These are phyloP conservation scores for Misgurnus anguillicaudatus DNA, from an alignment of 2,113 vertebrate genomes.

Conservation along the genomic window DNA sequence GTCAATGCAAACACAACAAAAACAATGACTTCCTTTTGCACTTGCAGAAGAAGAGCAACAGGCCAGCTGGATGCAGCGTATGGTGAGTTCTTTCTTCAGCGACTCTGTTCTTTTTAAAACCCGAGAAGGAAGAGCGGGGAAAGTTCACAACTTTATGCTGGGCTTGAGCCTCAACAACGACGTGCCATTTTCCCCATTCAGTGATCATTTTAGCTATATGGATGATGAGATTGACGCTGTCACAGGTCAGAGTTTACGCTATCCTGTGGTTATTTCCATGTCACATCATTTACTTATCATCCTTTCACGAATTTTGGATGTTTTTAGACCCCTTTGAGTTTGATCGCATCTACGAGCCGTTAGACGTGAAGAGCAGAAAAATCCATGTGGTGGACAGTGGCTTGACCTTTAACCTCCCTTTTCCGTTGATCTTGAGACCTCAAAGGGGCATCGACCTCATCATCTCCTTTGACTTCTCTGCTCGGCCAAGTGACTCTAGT, in stretches of 20 bases:
- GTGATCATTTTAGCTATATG: slow-evolving; percentile 60
- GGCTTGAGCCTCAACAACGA: slow-evolving; percentile 90
- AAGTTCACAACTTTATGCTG: slow-evolving; percentile 99
- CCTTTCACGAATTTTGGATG: not conserved
- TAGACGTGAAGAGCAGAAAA: slow-evolving; percentile 98
- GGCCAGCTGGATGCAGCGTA: slow-evolving; percentile 91
- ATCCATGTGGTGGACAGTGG: slow-evolving; percentile 97
- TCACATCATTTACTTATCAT: not conserved
- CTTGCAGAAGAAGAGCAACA: slow-evolving; percentile 75
- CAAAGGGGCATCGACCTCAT: slow-evolving; percentile 91
- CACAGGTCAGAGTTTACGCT: slow-evolving; percentile 72
- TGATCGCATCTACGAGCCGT: slow-evolving; percentile 92
- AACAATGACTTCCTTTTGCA: not conserved
- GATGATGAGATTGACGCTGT: slow-evolving; percentile 86
- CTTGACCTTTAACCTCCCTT: slow-evolving; percentile 93
- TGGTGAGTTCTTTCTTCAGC: slow-evolving; percentile 89
- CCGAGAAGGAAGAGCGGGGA: slow-evolving; percentile 91
- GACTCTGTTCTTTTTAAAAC: slow-evolving; percentile 92
- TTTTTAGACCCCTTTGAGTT: slow-evolving; percentile 93
- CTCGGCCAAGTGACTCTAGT: slow-evolving; percentile 91
- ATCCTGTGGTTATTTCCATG: not conserved
- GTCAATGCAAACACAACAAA: not conserved
- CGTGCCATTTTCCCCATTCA: slow-evolving; percentile 78
- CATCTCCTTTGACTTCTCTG: slow-evolving; percentile 97
- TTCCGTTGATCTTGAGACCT: slow-evolving; percentile 88